Evolutionary conservation across 2,113 vertebrate genomes (phyloP), one percentile per base, ranked within the genome.

Genomic region (Tichodroma muraria): DNA sequence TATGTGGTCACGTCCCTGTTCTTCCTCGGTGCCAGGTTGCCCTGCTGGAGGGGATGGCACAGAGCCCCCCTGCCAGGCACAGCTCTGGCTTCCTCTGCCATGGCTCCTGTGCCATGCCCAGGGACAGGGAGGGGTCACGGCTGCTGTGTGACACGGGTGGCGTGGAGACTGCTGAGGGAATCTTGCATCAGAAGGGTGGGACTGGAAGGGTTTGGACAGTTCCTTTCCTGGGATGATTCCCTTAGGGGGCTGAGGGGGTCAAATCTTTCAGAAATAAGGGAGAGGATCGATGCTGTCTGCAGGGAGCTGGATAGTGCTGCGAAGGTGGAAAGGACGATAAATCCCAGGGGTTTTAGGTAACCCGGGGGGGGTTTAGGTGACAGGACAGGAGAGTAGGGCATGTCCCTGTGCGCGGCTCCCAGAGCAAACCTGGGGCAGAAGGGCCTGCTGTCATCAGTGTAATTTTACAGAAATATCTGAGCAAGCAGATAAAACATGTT

Each of bases 1-100:
- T 52, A 21, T 16, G 82, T 24, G 42, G 11, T 30, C n/a, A 24
- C 8, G 65, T 61, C 54, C 80, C 37, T 24, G 66, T 33, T 33
- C 38, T 22, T 30, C 8, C 6, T 18, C 0, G 0, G 35, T n/a
- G 59, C 73, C 75, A 11, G 52, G 49, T 2, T 27, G 37, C 6
- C 3, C 23, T 20, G 56, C 15, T 19, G 80, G 18, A 66, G 10
- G 5, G 42, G 61, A 30, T 40, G 82, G 61, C 70, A 7, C 20
- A 4, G 65, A 78, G 27, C 6, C 44, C 15, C 30, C 6, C 1
- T 19, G 44, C 30, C 68, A 20, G 59, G 54, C 38, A 9, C 63
- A 45, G 61, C 69, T 72, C n/a, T 0, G 1, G 11, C 53, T 78
- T 23, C 23, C 54, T 31, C 40, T 23, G 30, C 68, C 28, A 3